Percentiles rank a stretch among this genome's conserved stretches.
These are phyloP conservation scores for Drosophila phalerata DNA, from an alignment of 2,888 invertebrate species.

Conservation along the genomic window DNA sequence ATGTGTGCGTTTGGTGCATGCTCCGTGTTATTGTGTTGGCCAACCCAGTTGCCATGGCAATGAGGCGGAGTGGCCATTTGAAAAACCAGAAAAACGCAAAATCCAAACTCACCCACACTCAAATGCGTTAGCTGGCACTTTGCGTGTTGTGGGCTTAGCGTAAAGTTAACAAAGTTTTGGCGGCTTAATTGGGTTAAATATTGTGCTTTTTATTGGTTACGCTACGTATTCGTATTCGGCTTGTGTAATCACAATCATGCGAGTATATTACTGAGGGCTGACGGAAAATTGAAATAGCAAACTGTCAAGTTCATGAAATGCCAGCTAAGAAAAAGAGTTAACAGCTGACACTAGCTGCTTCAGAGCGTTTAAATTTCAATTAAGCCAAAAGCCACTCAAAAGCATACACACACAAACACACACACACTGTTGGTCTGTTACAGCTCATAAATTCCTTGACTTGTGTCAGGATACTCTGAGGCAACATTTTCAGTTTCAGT, in stretches of 20 bases:
- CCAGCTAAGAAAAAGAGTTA: conserved; percentile 52
- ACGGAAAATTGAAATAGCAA: conserved; percentile 61
- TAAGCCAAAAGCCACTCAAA: conserved; percentile 64
- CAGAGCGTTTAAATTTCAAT: conserved; percentile 79
- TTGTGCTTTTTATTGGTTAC: conserved; percentile 70
- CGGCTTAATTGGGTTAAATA: conserved; percentile 78
- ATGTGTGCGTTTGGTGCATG: conserved; percentile 69
- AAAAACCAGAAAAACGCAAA: conserved; percentile 23
- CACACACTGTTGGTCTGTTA: conserved; percentile 52
- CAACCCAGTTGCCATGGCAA: conserved; percentile 69
- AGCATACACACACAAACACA: conserved; percentile 18
- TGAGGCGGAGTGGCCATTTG: conserved; percentile 54
- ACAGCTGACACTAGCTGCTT: conserved; percentile 67
- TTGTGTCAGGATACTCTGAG: conserved; percentile 70
- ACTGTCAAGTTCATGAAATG: conserved; percentile 50
- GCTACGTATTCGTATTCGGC: conserved; percentile 54
- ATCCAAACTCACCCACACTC: conserved; percentile 1
- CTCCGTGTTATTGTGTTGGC: conserved; percentile 80
- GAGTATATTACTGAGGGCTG: background rate
- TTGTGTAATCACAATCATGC: conserved; percentile 23
- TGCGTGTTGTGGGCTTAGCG: conserved; percentile 38
- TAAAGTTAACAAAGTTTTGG: conserved; percentile 67
- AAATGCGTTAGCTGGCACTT: conserved; percentile 23
- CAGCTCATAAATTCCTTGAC: conserved; percentile 82
- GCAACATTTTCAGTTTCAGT: conserved; percentile 63